Evolutionary conservation across 2,888 invertebrate genomes (phyloP).

Genomic region (Aproaerema taeniolella): DNA sequence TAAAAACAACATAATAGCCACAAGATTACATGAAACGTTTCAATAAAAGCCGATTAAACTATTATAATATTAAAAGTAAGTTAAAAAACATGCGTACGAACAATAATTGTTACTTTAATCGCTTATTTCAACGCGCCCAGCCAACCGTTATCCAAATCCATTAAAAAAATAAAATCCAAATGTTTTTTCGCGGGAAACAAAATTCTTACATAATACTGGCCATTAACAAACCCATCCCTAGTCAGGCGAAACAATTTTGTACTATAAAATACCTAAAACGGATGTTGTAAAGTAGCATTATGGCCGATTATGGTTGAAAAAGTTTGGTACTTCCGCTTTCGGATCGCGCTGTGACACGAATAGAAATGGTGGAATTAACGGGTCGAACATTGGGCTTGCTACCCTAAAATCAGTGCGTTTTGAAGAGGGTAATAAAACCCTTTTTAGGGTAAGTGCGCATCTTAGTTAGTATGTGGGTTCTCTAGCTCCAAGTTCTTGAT

Average conservation of each 20-base stretch:
- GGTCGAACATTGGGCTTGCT: conserved; percentile 16
- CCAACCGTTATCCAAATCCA: conserved; percentile 2
- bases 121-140: conserved; percentile 3
- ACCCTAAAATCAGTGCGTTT: conserved; percentile 12
- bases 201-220: conserved; percentile 16
- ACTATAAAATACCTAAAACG: conserved; percentile 35
- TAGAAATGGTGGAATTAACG: conserved; percentile 56
- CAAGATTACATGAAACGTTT: too few species aligned
- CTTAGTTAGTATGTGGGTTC: too few species aligned
- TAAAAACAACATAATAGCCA: too few species aligned
- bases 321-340: conserved; percentile 48
- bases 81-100: too few species aligned
- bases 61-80: too few species aligned
- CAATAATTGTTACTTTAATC: too few species aligned
- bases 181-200: not conserved
- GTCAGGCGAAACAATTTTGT: conserved; percentile 37
- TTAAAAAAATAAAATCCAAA: conserved; percentile 2
- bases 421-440: conserved; percentile 1
- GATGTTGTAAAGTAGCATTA: conserved; percentile 56
- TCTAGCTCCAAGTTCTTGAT: not conserved
- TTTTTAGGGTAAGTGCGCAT: too few species aligned
- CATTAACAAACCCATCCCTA: conserved; percentile 20
- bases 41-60: too few species aligned
- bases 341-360: conserved; percentile 56
- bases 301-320: conserved; percentile 47